Percentiles rank a stretch among this genome's conserved stretches.
phyloP scores from a whole-genome alignment of 2,797 vertebrate genomes.

The Lepilemur ruficaudatus region DNA sequence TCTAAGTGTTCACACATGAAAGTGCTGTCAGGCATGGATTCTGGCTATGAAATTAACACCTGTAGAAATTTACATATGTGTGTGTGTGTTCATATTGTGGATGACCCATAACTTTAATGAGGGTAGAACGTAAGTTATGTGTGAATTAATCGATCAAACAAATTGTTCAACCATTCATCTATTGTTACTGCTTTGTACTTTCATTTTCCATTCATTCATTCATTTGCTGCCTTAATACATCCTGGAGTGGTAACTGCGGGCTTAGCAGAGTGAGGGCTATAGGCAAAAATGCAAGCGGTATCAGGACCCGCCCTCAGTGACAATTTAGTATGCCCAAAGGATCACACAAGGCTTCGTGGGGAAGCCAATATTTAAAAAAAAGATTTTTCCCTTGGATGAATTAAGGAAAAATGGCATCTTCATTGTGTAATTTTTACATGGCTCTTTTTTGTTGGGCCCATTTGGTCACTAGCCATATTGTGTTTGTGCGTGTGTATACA shows the following conservation, averaged over 20 bases:
- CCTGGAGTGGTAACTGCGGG: not conserved
- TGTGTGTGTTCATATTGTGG: not conserved
- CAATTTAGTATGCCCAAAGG: not conserved
- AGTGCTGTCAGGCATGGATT: constrained; percentile 38
- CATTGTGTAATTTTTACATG: not conserved
- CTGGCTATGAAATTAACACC: constrained; percentile 6
- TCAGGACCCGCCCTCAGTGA: not conserved
- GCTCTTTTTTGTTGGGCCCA: not conserved
- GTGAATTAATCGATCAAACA: constrained; percentile 3
- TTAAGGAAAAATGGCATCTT: not conserved
- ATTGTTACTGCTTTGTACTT: constrained; percentile 23
- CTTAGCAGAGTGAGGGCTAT: not conserved
- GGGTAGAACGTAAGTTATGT: not conserved
- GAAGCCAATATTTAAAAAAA: not conserved
- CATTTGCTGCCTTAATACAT: not conserved
- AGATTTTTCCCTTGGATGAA: not conserved
- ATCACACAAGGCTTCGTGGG: not conserved
- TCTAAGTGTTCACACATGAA: constrained; percentile 39
- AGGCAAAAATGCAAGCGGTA: not conserved
- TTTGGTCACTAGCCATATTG: not conserved
- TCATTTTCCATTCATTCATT: not conserved
- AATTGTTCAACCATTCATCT: not conserved
- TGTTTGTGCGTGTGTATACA: not conserved
- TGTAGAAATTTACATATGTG: not conserved
- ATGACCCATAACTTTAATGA: not conserved